These are phyloP conservation scores for Tenualosa thibaudeaui DNA, from an alignment of 2,797 vertebrate genomes.

Conservation along the genomic window DNA sequence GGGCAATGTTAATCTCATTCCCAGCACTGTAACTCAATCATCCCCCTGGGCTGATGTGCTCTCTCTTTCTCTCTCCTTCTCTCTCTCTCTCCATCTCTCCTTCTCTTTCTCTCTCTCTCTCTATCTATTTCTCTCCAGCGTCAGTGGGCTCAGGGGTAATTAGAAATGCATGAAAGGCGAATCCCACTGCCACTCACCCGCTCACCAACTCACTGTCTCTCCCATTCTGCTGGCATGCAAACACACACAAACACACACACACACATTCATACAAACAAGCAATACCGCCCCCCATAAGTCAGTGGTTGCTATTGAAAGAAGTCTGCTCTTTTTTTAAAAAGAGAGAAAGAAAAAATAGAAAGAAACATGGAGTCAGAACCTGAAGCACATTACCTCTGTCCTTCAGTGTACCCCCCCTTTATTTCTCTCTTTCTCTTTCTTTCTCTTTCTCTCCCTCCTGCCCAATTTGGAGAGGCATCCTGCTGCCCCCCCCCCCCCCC, in stretches of 20 bases:
- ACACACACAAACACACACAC: neutral
- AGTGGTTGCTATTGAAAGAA: slow-evolving; percentile 1
- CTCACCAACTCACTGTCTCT: neutral
- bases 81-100: too few species aligned
- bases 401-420: neutral
- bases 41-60: slow-evolving; percentile 58
- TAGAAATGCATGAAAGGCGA: slow-evolving; percentile 57
- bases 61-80: too few species aligned
- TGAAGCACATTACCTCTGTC: neutral
- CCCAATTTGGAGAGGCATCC: neutral
- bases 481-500: neutral
- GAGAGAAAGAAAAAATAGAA: neutral
- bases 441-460: slow-evolving; percentile 7
- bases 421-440: slow-evolving; percentile 27
- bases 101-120: too few species aligned
- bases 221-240: neutral
- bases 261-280: neutral
- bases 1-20: slow-evolving; percentile 36
- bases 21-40: slow-evolving; percentile 51
- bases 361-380: neutral
- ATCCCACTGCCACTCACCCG: slow-evolving; percentile 47
- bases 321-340: neutral
- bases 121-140: slow-evolving; percentile 43
- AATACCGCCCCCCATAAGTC: neutral
- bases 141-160: slow-evolving; percentile 59